Percentiles rank a stretch among this genome's conserved stretches.
These are phyloP conservation scores for Drosophila gaucha DNA, from an alignment of 2,888 invertebrate genomes.

Conservation along the genomic window DNA sequence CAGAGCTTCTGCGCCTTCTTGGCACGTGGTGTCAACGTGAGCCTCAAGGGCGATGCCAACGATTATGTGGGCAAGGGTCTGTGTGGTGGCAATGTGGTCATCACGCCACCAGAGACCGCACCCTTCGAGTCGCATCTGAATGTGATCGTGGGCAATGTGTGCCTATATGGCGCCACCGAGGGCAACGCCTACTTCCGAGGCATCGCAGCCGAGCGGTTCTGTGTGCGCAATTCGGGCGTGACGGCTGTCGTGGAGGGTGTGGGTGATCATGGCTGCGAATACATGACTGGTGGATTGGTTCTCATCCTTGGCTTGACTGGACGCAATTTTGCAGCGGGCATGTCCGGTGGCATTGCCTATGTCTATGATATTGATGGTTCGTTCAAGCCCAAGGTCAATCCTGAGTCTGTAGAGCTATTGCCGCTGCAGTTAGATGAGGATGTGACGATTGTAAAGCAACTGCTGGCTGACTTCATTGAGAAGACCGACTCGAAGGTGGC, in stretches of 20 bases:
- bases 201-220: constrained; percentile 98
- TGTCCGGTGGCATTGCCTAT: constrained; percentile 98
- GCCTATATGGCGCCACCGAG: constrained; percentile 97
- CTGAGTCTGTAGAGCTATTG: constrained; percentile 97
- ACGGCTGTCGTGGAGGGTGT: constrained; percentile 98
- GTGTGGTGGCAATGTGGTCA: constrained; percentile 96
- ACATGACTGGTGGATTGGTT: constrained; percentile 98
- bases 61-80: constrained; percentile 99
- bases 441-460: constrained; percentile 89
- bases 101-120: constrained; percentile 94
- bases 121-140: constrained; percentile 96
- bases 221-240: constrained; percentile 98
- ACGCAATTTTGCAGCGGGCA: constrained; percentile 99
- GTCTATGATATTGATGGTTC: constrained; percentile 95
- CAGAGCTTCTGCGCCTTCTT: constrained; percentile 99
- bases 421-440: constrained; percentile 92
- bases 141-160: constrained; percentile 99
- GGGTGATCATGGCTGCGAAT: constrained; percentile 99
- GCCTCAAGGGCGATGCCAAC: constrained; percentile 98
- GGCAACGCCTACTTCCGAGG: constrained; percentile 98
- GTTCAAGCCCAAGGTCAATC: constrained; percentile 95
- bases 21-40: constrained; percentile 94
- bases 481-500: constrained; percentile 96
- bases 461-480: constrained; percentile 93
- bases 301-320: constrained; percentile 97